Percentiles rank a stretch among this genome's conserved stretches.
These are phyloP conservation scores for Neodiprion lecontei DNA, from an alignment of 1,140 invertebrate genomes.

Conservation along the genomic window DNA sequence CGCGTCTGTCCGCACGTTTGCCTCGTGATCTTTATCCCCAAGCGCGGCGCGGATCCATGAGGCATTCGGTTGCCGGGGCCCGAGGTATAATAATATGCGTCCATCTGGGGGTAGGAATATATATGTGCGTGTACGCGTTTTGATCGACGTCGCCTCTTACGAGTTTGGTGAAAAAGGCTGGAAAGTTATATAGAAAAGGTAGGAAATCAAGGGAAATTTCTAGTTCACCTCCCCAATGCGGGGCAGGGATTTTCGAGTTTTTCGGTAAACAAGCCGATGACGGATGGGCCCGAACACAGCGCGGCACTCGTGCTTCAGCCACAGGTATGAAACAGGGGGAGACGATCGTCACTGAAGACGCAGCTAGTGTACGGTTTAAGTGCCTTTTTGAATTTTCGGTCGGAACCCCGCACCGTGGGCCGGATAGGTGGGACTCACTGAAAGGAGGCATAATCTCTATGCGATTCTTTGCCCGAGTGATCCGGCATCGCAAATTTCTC, in stretches of 20 bases:
- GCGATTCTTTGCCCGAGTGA: not conserved
- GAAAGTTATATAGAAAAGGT: not conserved
- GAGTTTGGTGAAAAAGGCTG: not conserved
- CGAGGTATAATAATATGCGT: not conserved
- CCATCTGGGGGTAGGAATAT: too few species aligned
- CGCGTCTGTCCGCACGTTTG: slow-evolving; percentile 3
- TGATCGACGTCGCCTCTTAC: not conserved
- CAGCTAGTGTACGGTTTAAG: not conserved
- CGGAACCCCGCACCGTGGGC: not conserved
- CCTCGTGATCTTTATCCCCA: not conserved
- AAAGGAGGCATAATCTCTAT: slow-evolving; percentile 1
- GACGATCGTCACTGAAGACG: not conserved
- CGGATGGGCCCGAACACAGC: not conserved
- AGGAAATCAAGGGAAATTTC: too few species aligned
- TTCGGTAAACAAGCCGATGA: not conserved
- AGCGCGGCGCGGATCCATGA: not conserved
- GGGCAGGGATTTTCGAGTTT: not conserved
- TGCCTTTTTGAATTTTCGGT: slow-evolving; percentile 4
- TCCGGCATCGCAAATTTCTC: slow-evolving; percentile 4
- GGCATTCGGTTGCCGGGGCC: too few species aligned
- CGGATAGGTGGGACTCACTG: not conserved
- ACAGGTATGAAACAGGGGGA: not conserved
- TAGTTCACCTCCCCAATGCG: too few species aligned
- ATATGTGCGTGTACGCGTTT: not conserved
- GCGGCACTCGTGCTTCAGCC: too few species aligned